phyloP scores from a whole-genome alignment of 1,140 invertebrate species.

The Drosophila sulfurigaster region DNA sequence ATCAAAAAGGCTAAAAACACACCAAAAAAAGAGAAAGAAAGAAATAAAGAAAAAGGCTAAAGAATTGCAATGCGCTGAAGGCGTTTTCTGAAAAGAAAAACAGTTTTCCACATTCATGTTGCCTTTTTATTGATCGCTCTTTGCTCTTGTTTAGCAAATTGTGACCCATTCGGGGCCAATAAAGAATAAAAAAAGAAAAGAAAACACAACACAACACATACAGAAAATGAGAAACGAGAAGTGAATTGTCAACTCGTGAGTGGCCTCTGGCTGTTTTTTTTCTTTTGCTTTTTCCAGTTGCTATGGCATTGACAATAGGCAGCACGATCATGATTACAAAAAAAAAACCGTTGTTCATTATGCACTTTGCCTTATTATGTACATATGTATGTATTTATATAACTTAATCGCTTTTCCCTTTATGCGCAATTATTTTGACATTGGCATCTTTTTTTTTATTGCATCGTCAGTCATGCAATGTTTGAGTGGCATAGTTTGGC shows the following conservation, averaged over 20 bases:
- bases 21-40: background rate
- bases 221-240: background rate
- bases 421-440: conserved; percentile 70
- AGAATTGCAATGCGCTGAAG: background rate
- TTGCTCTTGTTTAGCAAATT: conserved; percentile 25
- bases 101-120: conserved; percentile 2
- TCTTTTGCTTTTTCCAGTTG: background rate
- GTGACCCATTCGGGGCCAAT: conserved; percentile 23
- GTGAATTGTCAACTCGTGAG: conserved; percentile 15
- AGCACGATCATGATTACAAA: conserved; percentile 26
- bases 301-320: conserved; percentile 32
- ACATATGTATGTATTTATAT: conserved; percentile 14
- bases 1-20: background rate
- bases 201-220: background rate
- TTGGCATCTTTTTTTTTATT: conserved; percentile 45
- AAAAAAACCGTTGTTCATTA: conserved; percentile 25
- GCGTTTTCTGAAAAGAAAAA: conserved; percentile 9
- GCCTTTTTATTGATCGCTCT: conserved; percentile 20
- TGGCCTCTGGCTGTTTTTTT: background rate
- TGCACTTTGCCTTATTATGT: conserved; percentile 12
- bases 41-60: background rate
- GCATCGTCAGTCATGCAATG: conserved; percentile 27
- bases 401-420: conserved; percentile 26
- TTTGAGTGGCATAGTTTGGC: conserved; percentile 20
- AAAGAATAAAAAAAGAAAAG: conserved; percentile 1